Evolutionary conservation across 2,888 invertebrate genomes (phyloP), one percentile per base, ranked within the genome.

Genomic region (Lomographa bimaculata): DNA sequence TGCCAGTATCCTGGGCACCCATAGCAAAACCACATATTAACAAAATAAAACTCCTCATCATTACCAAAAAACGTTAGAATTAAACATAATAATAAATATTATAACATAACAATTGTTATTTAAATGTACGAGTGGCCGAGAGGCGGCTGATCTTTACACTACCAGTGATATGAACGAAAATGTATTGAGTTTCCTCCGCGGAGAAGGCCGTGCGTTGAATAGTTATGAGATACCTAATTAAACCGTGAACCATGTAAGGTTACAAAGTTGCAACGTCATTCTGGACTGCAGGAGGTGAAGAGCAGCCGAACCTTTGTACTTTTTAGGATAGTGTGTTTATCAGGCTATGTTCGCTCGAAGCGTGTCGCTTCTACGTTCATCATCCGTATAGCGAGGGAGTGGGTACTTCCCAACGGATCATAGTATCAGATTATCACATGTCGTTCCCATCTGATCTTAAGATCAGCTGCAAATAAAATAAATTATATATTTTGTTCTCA

Each of bases 1-100:
- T 61, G 1, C 81, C 84, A 1, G 70, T 70, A 19, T 81, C 71
- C 9, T 65, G 55, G 1, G 50, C 46, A 1, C 57, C 62, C 7
- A 55, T 19, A 35, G 44, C 55, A 11, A 57, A 38, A 17, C 44
- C 55, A 46, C 53, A 59, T 24, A 61, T 7, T 25, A 54, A 35
- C 8, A 53, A 11, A 5, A 64, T 21, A 7, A 46, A 7, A 5
- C 30, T 30, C 12, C 29, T 33, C 54, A 54, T 51, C n/a, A 14
- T 14, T 14, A 14, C 4, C 14, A 27, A 29, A 16, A 23, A 28
- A 43, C 30, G 34, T 28, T 7, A 9, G 7, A 19, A 12, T 35
- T 2, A 28, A 44, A 7, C 30, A 29, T 30, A 25, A 29, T 23
- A 42, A 34, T 35, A 49, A 42, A 48, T 53, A 5, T 21, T 38